Conservation (phyloP, 1,140 invertebrate species). For the Luehdorfia chinensis region DNA sequence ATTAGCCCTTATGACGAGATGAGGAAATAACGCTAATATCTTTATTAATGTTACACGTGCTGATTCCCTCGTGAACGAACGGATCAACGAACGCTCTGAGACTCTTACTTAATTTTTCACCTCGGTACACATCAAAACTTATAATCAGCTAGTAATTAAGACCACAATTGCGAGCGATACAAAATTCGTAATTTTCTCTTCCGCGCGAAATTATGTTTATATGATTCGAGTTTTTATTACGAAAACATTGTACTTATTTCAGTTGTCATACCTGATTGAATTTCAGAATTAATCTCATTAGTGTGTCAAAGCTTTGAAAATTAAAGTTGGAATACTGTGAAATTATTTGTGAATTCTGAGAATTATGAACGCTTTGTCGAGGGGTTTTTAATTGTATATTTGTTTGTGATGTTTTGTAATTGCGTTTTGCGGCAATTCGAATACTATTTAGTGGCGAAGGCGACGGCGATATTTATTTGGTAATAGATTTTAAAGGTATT, state of each 20-base stretch:
- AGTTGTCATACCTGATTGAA: conserved; percentile 9
- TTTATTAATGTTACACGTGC: conserved; percentile 12
- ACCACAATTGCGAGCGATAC: conserved; percentile 24
- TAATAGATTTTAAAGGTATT: too few species aligned
- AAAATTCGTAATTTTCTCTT: too few species aligned
- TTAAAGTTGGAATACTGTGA: conserved; percentile 8
- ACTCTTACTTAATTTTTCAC: conserved; percentile 47
- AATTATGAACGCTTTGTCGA: not conserved
- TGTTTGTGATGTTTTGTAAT: conserved; percentile 18
- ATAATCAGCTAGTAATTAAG: conserved; percentile 51
- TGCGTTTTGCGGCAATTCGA: not conserved
- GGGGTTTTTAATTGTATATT: conserved; percentile 14
- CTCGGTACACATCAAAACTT: conserved; percentile 52
- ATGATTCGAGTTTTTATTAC: too few species aligned
- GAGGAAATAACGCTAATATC: not conserved
- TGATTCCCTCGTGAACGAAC: not conserved
- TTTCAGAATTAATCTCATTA: conserved; percentile 10
- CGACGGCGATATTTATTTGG: not conserved
- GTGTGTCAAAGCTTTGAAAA: conserved; percentile 14
- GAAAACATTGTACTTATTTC: not conserved
- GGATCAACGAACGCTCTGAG: conserved; percentile 14
- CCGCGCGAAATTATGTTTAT: too few species aligned
- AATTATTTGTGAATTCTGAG: conserved; percentile 4
- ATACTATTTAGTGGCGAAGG: not conserved
- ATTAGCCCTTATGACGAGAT: not conserved